Conservation (phyloP, 2,113 vertebrate species). For the Tamias sibiricus region DNA sequence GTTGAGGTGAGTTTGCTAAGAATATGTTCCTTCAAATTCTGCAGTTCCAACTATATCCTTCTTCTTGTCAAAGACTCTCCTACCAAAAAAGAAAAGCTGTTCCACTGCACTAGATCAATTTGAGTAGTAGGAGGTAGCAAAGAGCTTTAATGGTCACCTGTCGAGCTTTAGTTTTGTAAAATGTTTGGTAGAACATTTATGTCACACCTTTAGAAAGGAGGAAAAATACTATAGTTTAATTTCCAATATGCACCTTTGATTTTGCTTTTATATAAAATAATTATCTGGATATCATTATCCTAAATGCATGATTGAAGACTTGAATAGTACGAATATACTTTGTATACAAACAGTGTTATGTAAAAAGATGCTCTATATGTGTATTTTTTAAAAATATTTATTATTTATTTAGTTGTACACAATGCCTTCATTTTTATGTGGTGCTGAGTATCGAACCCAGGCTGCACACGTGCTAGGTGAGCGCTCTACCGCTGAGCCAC, state of each 20-base stretch:
- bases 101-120: background rate
- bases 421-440: too few species aligned
- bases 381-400: too few species aligned
- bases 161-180: background rate
- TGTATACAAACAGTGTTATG: too few species aligned
- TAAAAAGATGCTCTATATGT: too few species aligned
- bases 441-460: too few species aligned
- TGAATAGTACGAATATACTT: too few species aligned
- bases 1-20: background rate
- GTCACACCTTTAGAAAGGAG: background rate
- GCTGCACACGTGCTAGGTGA: too few species aligned
- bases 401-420: too few species aligned
- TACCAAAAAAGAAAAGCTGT: background rate
- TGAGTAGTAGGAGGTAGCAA: background rate
- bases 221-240: background rate
- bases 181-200: conserved; percentile 14
- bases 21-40: conserved; percentile 7
- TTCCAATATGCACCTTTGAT: background rate
- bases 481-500: too few species aligned
- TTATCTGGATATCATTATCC: too few species aligned
- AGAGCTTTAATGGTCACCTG: background rate
- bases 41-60: background rate
- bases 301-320: too few species aligned
- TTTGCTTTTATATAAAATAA: background rate
- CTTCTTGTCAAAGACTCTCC: background rate